Conservation (phyloP, 2,113 vertebrate species). For the Cryptomyrus ogoouensis region DNA sequence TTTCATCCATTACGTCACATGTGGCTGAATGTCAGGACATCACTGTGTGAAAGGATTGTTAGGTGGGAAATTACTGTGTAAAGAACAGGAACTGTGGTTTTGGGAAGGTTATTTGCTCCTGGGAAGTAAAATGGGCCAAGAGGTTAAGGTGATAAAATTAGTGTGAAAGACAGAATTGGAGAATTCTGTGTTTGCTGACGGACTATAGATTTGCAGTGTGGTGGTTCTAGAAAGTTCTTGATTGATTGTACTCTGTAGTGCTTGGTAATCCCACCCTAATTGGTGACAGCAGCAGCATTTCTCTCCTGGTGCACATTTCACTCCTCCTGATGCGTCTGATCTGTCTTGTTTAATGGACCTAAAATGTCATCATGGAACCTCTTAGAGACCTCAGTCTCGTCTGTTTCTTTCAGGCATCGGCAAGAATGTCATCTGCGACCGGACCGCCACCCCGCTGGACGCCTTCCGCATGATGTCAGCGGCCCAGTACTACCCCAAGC, state of each 20-base stretch:
- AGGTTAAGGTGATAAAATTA: background rate
- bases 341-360: background rate
- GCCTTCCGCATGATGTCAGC: slow-evolving; percentile 97
- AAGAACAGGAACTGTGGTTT: background rate
- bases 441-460: slow-evolving; percentile 88
- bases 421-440: slow-evolving; percentile 96
- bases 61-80: background rate
- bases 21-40: background rate
- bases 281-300: background rate
- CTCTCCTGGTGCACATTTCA: background rate
- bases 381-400: background rate
- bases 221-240: background rate
- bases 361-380: background rate
- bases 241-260: background rate
- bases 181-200: background rate
- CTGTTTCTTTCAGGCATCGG: slow-evolving; percentile 69
- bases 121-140: background rate
- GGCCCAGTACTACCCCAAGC: slow-evolving; percentile 95
- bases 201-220: background rate
- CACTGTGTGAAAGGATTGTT: background rate
- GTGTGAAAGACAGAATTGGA: background rate
- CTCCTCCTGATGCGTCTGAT: background rate
- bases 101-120: background rate
- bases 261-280: background rate
- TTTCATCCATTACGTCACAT: background rate